Conservation (phyloP, 2,888 invertebrate species). For the Napeogenes sylphis region DNA sequence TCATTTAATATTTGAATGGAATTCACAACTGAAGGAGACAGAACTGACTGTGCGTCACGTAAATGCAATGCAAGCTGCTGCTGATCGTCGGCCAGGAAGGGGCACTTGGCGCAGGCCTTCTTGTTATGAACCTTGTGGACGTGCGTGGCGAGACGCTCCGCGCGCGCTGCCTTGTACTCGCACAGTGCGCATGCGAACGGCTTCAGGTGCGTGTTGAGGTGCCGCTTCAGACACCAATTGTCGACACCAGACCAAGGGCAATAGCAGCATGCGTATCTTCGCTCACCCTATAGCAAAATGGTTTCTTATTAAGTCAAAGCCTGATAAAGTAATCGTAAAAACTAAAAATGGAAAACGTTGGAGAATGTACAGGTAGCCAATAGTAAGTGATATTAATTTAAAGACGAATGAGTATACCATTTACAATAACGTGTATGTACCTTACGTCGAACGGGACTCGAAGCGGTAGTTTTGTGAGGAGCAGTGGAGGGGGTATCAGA, state of each 20-base stretch:
- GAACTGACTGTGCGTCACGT: constrained; percentile 85
- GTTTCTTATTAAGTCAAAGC: not conserved
- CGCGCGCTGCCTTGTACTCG: constrained; percentile 95
- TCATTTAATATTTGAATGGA: not conserved
- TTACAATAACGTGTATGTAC: constrained; percentile 23
- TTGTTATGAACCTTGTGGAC: constrained; percentile 95
- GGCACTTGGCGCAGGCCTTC: constrained; percentile 92
- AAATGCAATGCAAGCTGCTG: constrained; percentile 87
- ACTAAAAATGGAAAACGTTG: too few species aligned
- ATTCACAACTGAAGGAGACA: not conserved
- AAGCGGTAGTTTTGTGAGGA: constrained; percentile 55
- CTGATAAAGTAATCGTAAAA: too few species aligned
- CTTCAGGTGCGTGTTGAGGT: constrained; percentile 94
- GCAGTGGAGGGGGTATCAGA: constrained; percentile 44
- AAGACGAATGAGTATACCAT: too few species aligned
- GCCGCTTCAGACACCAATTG: constrained; percentile 95
- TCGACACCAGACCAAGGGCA: constrained; percentile 96
- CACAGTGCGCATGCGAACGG: constrained; percentile 93
- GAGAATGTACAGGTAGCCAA: too few species aligned
- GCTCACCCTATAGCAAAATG: constrained; percentile 75
- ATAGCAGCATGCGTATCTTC: constrained; percentile 90
- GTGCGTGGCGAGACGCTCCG: constrained; percentile 92
- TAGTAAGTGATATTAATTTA: too few species aligned
- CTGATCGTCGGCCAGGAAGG: constrained; percentile 90
- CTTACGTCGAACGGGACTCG: constrained; percentile 81